Evolutionary conservation across 2,113 vertebrate species (phyloP).

Genomic region (Merops nubicus): DNA sequence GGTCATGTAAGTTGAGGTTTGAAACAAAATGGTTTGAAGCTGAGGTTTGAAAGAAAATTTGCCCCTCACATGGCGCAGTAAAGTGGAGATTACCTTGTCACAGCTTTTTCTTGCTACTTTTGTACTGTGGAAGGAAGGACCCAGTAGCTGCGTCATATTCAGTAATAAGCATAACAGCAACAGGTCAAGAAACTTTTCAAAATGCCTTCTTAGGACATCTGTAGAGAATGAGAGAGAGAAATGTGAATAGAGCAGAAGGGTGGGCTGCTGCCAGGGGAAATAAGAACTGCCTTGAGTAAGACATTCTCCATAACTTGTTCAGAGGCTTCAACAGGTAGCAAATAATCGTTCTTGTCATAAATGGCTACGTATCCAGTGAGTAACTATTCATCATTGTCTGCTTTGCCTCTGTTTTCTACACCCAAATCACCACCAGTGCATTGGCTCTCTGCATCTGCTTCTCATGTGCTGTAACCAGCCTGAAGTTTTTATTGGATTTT

Average conservation of each 20-base stretch:
- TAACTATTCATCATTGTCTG: background rate
- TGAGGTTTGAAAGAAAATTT: background rate
- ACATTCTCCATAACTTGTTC: background rate
- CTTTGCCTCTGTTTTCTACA: background rate
- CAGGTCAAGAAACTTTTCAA: background rate
- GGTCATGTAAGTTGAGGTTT: fast-evolving
- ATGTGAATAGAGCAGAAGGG: background rate
- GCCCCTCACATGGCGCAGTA: background rate
- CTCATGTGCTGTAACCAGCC: background rate
- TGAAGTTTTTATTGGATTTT: background rate
- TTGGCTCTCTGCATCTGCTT: background rate
- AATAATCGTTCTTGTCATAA: background rate
- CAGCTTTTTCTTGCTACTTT: background rate
- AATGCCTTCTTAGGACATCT: background rate
- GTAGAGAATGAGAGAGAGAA: background rate
- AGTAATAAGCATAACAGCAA: background rate
- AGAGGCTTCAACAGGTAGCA: background rate
- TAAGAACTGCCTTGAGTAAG: background rate
- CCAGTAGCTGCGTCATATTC: background rate
- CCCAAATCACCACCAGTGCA: fast-evolving
- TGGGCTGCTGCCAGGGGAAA: background rate
- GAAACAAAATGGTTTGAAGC: background rate
- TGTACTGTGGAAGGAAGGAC: background rate
- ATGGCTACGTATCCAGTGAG: background rate
- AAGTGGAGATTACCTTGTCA: background rate